These are phyloP conservation scores for Microtus californicus DNA, from an alignment of 2,797 vertebrate genomes.

Conservation along the genomic window DNA sequence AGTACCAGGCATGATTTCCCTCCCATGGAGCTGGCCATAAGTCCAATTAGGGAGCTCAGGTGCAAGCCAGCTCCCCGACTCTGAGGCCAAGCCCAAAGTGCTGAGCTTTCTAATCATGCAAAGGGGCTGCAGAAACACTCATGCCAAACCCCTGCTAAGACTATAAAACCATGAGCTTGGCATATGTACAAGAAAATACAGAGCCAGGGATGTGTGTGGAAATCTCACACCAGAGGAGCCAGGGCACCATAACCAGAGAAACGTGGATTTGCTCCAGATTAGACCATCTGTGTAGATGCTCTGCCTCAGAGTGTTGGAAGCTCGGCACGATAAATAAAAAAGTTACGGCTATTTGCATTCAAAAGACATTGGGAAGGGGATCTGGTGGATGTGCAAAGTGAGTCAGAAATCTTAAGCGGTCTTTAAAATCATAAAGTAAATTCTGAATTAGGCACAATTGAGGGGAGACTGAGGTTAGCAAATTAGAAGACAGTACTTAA, in stretches of 20 bases:
- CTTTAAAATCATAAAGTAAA: neutral
- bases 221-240: neutral
- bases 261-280: neutral
- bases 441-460: neutral
- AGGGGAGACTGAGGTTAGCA: neutral
- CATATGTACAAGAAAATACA: neutral
- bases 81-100: neutral
- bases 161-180: neutral
- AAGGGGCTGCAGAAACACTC: neutral
- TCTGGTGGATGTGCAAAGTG: neutral
- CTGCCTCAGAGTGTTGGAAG: neutral
- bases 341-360: neutral
- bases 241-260: neutral
- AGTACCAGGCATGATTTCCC: neutral
- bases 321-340: neutral
- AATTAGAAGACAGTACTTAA: neutral
- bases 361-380: neutral
- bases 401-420: neutral
- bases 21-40: neutral
- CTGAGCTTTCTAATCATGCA: neutral
- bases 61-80: neutral
- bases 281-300: neutral
- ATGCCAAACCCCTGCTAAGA: neutral
- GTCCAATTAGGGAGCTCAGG: neutral
- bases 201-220: neutral